These are phyloP conservation scores for Metallyticus violacea DNA, from an alignment of 2,888 invertebrate genomes.

Conservation along the genomic window DNA sequence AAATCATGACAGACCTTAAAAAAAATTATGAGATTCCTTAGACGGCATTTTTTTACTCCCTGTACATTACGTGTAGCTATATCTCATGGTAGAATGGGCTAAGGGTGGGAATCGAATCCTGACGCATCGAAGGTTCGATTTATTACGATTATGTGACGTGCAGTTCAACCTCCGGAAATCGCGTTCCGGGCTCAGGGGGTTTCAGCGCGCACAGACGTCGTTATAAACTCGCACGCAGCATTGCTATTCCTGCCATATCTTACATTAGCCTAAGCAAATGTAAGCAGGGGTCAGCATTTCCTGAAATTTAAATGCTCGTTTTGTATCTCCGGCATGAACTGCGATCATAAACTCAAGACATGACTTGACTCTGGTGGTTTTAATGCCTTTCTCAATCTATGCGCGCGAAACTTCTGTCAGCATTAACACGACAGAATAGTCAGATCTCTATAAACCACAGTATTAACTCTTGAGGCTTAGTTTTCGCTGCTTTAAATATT, in stretches of 20 bases:
- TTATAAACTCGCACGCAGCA: neutral
- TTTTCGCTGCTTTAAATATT: too few species aligned
- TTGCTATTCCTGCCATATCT: neutral
- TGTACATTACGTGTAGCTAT: neutral
- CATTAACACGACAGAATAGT: neutral
- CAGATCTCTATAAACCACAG: too few species aligned
- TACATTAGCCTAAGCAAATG: neutral
- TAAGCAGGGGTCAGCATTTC: neutral
- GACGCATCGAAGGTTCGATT: neutral
- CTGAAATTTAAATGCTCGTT: too few species aligned
- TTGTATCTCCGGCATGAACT: neutral
- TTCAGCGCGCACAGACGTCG: too few species aligned
- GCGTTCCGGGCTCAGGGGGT: neutral
- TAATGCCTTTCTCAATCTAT: neutral
- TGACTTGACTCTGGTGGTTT: neutral
- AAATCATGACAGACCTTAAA: too few species aligned
- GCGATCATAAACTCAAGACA: neutral
- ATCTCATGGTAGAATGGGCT: neutral
- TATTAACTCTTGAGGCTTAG: too few species aligned
- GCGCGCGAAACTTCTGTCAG: neutral
- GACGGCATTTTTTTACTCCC: neutral
- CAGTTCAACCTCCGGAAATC: neutral
- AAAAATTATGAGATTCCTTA: too few species aligned
- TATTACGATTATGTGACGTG: neutral
- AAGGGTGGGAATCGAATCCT: neutral